Evolutionary conservation across 2,888 invertebrate species (phyloP), one percentile per base, ranked within the genome.

Genomic region (Drosophila greeni): DNA sequence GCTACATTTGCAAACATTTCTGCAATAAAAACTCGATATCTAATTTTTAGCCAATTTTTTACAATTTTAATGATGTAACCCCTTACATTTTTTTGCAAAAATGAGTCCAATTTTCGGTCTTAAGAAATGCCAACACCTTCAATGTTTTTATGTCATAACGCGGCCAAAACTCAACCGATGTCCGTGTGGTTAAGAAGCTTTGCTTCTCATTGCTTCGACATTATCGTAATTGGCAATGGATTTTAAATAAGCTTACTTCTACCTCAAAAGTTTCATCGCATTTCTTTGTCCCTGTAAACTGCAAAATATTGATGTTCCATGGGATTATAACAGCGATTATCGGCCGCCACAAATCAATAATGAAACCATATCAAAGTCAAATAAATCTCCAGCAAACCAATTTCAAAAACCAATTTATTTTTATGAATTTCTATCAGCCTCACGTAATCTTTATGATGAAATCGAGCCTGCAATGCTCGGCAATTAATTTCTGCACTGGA

Each of bases 371-470:
- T 75, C 52, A 24, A 52, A 56, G 37, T 16, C 43, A 47, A 61
- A 80, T 82, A 74, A 79, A 79, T 82, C 62, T 39, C 40, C 14
- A 24, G 47, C 40, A 36, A 24, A 24, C n/a, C 43, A n/a, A 26
- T 43, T 42, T 55, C 40, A 53, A 69, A 81, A 77, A 64, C 62
- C 74, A 83, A 83, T 84, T 76, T 74, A 74, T 74, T 81, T 81
- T 75, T 75, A 84, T 82, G 77, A 72, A 62, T 72, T 79, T 64
- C 57, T 71, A 75, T 78, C 76, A 52, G 12, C 24, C 9, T 31
- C 36, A 36, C 55, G 26, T 55, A 74, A 83, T 83, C 82, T 77
- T 74, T 74, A 70, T 76, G 55, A 60, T 74, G 79, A 78, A 81
- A 81, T 81, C 68, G 83, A 81, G 79, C 74, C 43, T 48, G 66